phyloP scores from a whole-genome alignment of 2,113 vertebrate species.

The Gyps fulvus region DNA sequence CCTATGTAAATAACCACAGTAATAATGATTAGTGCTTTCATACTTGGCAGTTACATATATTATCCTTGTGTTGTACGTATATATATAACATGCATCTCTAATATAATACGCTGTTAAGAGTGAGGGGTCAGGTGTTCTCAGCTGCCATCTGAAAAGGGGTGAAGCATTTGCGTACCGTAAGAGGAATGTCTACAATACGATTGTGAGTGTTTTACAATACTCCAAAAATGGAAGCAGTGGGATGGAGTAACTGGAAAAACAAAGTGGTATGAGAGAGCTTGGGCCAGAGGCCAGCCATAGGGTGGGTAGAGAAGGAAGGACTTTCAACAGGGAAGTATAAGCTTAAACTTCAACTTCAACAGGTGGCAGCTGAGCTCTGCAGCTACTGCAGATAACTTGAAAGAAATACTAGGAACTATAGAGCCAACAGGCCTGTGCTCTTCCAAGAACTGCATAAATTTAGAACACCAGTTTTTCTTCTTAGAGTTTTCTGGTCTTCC shows the following conservation, averaged over 20 bases:
- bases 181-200: neutral
- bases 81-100: neutral
- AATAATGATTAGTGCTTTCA: neutral
- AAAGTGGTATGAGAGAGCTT: neutral
- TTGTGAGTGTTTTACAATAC: neutral
- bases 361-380: neutral
- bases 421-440: neutral
- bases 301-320: neutral
- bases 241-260: neutral
- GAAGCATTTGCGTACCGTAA: neutral
- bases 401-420: neutral
- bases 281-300: neutral
- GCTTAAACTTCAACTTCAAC: neutral
- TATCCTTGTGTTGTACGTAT: neutral
- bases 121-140: neutral
- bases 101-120: neutral
- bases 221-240: neutral
- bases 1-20: neutral
- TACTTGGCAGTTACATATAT: neutral
- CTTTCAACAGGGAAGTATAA: neutral
- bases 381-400: neutral
- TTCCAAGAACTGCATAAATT: neutral
- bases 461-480: neutral
- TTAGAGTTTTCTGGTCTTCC: neutral
- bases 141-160: neutral